phyloP scores from a whole-genome alignment of 2,797 vertebrate genomes.

The Trematomus bernacchii region DNA sequence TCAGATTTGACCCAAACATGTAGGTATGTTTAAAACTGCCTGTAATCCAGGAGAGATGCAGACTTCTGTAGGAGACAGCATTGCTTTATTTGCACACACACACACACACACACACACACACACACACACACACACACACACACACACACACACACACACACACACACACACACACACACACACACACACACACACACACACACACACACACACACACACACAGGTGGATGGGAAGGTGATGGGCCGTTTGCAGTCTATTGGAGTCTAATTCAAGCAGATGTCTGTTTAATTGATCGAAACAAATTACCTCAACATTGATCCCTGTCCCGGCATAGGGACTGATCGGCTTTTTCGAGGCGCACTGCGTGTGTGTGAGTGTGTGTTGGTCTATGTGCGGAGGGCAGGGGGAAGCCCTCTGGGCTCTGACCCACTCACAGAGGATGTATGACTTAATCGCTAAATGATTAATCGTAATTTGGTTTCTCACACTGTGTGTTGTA shows the following conservation, averaged over 20 bases:
- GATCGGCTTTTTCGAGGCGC: constrained; percentile 60
- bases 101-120: not conserved
- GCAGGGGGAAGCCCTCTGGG: constrained; percentile 10
- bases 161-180: not conserved
- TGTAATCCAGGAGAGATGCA: too few species aligned
- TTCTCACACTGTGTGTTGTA: constrained; percentile 65
- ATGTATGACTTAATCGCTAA: constrained; percentile 49
- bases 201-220: not conserved
- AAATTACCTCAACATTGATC: constrained; percentile 85
- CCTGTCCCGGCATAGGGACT: constrained; percentile 57
- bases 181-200: too few species aligned
- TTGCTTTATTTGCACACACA: too few species aligned
- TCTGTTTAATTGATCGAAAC: constrained; percentile 88
- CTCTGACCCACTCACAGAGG: constrained; percentile 40
- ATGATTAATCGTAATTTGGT: constrained; percentile 67
- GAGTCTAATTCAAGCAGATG: constrained; percentile 85
- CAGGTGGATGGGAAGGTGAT: constrained; percentile 10
- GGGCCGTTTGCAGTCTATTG: constrained; percentile 68
- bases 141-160: not conserved
- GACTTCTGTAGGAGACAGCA: too few species aligned
- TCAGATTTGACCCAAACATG: too few species aligned
- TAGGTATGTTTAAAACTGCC: too few species aligned
- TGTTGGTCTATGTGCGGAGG: constrained; percentile 37
- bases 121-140: constrained; percentile 2
- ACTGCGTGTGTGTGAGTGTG: not conserved